Conservation (phyloP, 2,113 vertebrate genomes). For the Nipponia nippon region DNA sequence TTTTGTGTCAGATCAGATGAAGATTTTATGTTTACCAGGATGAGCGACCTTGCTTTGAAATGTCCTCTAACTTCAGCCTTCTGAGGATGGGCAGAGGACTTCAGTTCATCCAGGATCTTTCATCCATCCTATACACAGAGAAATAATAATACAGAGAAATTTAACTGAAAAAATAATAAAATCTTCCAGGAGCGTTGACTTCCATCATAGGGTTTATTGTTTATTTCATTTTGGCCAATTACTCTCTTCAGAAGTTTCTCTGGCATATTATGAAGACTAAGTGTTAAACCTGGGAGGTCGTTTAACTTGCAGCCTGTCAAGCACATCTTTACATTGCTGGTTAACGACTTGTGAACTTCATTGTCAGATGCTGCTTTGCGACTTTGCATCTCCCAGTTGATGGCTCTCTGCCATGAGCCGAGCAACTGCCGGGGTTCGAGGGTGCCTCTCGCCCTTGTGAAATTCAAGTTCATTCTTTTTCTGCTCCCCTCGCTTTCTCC, state of each 20-base stretch:
- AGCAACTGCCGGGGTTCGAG: background rate
- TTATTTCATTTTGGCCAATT: background rate
- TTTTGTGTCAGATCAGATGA: background rate
- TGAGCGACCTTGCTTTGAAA: background rate
- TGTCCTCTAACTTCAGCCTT: background rate
- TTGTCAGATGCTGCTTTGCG: constrained; percentile 16
- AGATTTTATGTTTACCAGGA: background rate
- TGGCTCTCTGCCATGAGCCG: constrained; percentile 14
- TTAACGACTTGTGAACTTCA: constrained; percentile 9
- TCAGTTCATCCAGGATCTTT: background rate
- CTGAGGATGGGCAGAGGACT: background rate
- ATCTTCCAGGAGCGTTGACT: background rate
- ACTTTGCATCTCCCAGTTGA: background rate
- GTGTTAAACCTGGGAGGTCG: constrained; percentile 7
- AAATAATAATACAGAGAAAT: background rate
- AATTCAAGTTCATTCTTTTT: constrained; percentile 38
- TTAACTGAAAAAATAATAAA: background rate
- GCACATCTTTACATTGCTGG: constrained; percentile 27
- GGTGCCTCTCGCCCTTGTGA: constrained; percentile 37
- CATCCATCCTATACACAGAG: background rate
- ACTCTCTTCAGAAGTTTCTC: background rate
- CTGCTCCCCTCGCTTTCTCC: constrained; percentile 29
- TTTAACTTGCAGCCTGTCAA: constrained; percentile 33
- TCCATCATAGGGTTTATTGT: background rate
- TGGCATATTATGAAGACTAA: background rate